Evolutionary conservation across 1,140 invertebrate genomes (phyloP).

Genomic region (Globodera ellingtonae): DNA sequence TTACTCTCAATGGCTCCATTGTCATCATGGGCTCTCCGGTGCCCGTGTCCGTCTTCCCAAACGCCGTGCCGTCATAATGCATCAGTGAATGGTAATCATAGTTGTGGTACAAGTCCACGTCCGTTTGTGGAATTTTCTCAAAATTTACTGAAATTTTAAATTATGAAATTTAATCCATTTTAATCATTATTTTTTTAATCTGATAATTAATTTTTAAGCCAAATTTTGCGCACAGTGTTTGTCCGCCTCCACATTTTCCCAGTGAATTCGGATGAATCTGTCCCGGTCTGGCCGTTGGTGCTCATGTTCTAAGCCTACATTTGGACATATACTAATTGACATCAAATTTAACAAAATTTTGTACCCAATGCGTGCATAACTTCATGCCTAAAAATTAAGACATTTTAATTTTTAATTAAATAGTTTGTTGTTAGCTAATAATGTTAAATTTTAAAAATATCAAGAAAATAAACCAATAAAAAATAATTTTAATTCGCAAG

Average conservation of each 20-base stretch:
- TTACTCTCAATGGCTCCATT: slow-evolving; percentile 42
- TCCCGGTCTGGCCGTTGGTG: slow-evolving; percentile 45
- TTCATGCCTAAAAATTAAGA: slow-evolving; percentile 31
- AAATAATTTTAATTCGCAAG: too few relatives aligned
- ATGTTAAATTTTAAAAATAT: too few relatives aligned
- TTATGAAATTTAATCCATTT: not conserved
- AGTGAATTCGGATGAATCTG: slow-evolving; percentile 40
- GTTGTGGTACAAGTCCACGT: slow-evolving; percentile 42
- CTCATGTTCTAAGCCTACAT: slow-evolving; percentile 40
- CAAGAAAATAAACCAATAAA: too few relatives aligned
- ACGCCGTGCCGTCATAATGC: slow-evolving; percentile 45
- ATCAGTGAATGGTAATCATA: slow-evolving; percentile 47
- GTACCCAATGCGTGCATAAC: slow-evolving; percentile 43
- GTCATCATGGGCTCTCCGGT: slow-evolving; percentile 36
- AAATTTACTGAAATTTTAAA: slow-evolving; percentile 37
- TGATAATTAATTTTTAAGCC: not conserved
- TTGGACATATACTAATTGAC: not conserved
- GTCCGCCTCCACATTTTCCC: slow-evolving; percentile 42
- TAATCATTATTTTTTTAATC: too few relatives aligned
- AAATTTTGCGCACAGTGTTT: slow-evolving; percentile 28
- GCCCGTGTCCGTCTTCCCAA: slow-evolving; percentile 34
- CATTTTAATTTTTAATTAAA: too few relatives aligned
- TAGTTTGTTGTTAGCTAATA: too few relatives aligned
- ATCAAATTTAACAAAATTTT: not conserved
- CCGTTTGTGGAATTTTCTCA: slow-evolving; percentile 33